A percentile compares a stretch with the other conserved stretches of the same genome.
These are phyloP conservation scores for Chaetodon trifascialis DNA, from an alignment of 2,113 vertebrate genomes.

Conservation along the genomic window DNA sequence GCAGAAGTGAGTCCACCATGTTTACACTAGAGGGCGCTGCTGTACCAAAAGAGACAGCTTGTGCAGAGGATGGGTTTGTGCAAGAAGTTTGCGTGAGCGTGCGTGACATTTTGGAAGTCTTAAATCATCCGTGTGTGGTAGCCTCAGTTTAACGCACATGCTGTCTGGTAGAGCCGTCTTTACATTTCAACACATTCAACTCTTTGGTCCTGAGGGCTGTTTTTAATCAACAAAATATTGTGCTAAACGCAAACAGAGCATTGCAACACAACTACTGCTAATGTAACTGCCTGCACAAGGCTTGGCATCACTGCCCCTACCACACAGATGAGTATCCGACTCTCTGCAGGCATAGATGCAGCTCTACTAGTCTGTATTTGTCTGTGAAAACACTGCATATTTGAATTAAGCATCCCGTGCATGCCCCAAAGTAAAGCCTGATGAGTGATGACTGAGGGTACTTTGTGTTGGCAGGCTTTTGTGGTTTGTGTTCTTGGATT, in stretches of 20 bases:
- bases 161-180: neutral
- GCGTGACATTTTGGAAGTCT: neutral
- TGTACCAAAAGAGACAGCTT: neutral
- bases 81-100: neutral
- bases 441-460: conserved; percentile 43
- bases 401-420: conserved; percentile 33
- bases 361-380: conserved; percentile 58
- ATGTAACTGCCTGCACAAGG: conserved; percentile 1
- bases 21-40: conserved; percentile 52
- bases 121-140: neutral
- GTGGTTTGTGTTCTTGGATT: conserved; percentile 31
- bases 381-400: conserved; percentile 45
- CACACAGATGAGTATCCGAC: conserved; percentile 23
- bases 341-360: conserved; percentile 39
- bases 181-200: too few species aligned
- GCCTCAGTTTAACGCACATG: neutral
- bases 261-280: neutral
- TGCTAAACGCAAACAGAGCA: neutral
- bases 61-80: neutral
- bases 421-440: conserved; percentile 41
- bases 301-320: neutral
- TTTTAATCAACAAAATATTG: neutral
- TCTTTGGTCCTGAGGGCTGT: too few species aligned
- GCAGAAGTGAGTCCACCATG: neutral
- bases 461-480: conserved; percentile 35